Evolutionary conservation across 1,140 invertebrate species (phyloP), one percentile per base, ranked within the genome.

Genomic region (Archivesica marissinica): DNA sequence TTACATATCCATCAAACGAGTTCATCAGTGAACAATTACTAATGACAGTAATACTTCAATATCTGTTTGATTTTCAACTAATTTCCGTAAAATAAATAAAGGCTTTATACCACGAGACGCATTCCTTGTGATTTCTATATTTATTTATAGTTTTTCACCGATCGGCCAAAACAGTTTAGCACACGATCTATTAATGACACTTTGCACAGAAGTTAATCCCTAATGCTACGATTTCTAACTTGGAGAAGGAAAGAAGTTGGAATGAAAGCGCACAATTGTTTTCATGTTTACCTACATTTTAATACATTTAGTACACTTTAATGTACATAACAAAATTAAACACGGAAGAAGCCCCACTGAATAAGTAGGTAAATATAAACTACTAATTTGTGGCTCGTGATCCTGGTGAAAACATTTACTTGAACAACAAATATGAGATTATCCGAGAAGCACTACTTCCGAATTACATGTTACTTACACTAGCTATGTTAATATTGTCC

Each of bases 311-410:
- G 79, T 72, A 81, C 23, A 81, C 70, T 56, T 81, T 68, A 72
- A 70, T 81, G 44, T 81, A 81, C 70, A 81, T 81, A 81, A 81
- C 79, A 81, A 81, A 81, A 81, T 81, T 81, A 81, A 81, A 81
- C 79, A 81, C 13, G 6, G n/a, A 17, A 33, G 47, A 72, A 72
- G 79, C 79, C 52, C 20, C n/a, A 20, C 38, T 68, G 30, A 20
- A 9, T 2, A 23, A 35, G 50, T 79, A 13, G 30, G 47, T 68
- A 68, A 81, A 81, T 38, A 81, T 9, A 39, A 23, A 4, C 66
- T 72, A 72, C 72, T 81, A 28, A 52, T 9, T 25, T 15, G 6
- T 20, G 33, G 2, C 20, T 30, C 17, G 17, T 38, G 74, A 56
- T 76, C 74, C 44, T 17, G 44, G 13, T 17, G n/a, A 76, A 47